Evolutionary conservation across 2,113 vertebrate genomes (phyloP).

Genomic region (Podilymbus podiceps): DNA sequence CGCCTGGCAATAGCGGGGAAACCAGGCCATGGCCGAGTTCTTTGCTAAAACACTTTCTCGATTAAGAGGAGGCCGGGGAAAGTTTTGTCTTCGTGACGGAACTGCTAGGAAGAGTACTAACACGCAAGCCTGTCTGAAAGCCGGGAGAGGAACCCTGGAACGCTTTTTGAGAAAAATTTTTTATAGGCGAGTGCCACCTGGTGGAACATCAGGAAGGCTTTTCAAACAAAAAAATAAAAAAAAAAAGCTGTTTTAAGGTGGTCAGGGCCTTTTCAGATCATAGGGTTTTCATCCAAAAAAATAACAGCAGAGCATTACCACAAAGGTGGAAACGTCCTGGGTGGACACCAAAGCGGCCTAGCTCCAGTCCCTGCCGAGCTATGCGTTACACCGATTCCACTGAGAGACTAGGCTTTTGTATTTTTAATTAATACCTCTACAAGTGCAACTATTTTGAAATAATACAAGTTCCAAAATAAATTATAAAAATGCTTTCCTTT

Average conservation of each 20-base stretch:
- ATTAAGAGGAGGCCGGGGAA: not conserved
- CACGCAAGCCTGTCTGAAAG: not conserved
- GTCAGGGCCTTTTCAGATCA: not conserved
- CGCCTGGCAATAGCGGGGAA: not conserved
- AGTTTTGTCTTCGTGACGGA: not conserved
- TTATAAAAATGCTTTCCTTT: not conserved
- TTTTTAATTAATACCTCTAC: not conserved
- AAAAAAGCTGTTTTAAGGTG: slow-evolving; percentile 42
- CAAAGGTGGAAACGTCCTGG: not conserved
- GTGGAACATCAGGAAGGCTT: not conserved
- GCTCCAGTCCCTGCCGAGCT: not conserved
- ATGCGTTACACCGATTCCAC: rapidly evolving
- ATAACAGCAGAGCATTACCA: not conserved
- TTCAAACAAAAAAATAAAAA: not conserved
- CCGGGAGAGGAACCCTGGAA: not conserved
- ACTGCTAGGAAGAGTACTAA: not conserved
- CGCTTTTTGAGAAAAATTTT: not conserved
- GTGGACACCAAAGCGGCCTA: no score
- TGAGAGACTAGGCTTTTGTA: rapidly evolving
- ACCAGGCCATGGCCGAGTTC: not conserved
- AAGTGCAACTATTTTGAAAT: not conserved
- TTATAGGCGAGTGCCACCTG: slow-evolving; percentile 62
- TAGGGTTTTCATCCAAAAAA: not conserved
- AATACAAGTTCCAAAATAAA: not conserved
- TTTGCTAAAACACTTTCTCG: not conserved